phyloP scores from a whole-genome alignment of 2,113 vertebrate genomes.

The Steatornis caripensis region DNA sequence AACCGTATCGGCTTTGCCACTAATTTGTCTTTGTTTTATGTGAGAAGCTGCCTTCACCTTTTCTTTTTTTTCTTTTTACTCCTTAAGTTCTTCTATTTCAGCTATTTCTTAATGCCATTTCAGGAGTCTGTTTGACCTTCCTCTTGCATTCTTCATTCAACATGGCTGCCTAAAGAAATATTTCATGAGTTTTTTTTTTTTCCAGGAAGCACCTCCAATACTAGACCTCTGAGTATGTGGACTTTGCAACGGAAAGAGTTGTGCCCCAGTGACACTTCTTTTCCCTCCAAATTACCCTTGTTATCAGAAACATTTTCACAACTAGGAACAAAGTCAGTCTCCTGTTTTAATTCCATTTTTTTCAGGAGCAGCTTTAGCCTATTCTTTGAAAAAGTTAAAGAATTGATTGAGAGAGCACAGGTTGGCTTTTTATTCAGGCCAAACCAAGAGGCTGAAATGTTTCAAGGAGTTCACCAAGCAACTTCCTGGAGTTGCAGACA shows the following conservation, averaged over 20 bases:
- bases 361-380: background rate
- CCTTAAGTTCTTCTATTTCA: background rate
- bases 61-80: background rate
- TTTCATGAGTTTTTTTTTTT: constrained; percentile 13
- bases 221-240: background rate
- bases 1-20: background rate
- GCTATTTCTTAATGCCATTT: background rate
- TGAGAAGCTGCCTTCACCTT: background rate
- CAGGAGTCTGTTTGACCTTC: background rate
- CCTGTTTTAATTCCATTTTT: background rate
- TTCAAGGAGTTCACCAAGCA: background rate
- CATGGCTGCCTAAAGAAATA: background rate
- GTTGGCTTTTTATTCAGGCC: background rate
- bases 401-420: background rate
- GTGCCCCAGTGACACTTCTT: background rate
- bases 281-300: background rate
- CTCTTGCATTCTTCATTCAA: background rate
- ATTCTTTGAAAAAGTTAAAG: background rate
- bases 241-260: background rate
- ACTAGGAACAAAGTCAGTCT: background rate
- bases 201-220: background rate
- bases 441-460: background rate
- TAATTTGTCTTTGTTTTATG: background rate
- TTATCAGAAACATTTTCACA: background rate
- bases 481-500: background rate